Evolutionary conservation across 1,140 invertebrate species (phyloP).

Genomic region (Reticulitermes speratus): DNA sequence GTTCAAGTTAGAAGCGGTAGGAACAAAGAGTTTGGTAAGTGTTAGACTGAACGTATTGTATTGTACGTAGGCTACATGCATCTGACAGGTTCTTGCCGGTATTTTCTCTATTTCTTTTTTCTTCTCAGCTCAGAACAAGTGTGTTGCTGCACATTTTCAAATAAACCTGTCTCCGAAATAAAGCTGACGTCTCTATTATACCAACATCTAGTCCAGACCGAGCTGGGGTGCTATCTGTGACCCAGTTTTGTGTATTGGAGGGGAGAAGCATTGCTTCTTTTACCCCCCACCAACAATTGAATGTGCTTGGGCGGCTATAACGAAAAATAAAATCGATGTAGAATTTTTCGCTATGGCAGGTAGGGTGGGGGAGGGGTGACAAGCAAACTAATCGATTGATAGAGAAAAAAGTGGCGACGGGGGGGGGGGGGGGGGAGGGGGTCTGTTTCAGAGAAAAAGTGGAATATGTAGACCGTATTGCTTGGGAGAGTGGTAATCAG

Average conservation of each 20-base stretch:
- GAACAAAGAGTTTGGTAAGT: too few relatives aligned
- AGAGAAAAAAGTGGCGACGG: not conserved
- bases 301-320: not conserved
- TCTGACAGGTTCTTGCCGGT: too few relatives aligned
- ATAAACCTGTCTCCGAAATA: not conserved
- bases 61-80: too few relatives aligned
- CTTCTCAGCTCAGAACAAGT: too few relatives aligned
- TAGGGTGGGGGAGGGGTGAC: not conserved
- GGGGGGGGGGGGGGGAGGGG: not conserved
- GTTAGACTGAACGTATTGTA: too few relatives aligned
- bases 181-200: not conserved
- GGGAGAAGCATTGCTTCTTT: not conserved
- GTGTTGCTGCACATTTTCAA: too few relatives aligned
- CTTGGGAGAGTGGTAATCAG: too few relatives aligned
- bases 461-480: not conserved
- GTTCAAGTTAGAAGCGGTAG: too few relatives aligned
- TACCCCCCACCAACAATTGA: not conserved
- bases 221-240: not conserved
- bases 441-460: not conserved
- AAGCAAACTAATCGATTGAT: not conserved
- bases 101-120: too few relatives aligned
- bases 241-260: not conserved
- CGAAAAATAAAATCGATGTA: slow-evolving; percentile 21
- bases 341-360: slow-evolving; percentile 4
- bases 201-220: not conserved